phyloP scores from a whole-genome alignment of 2,113 vertebrate genomes.

The Numenius arquata region DNA sequence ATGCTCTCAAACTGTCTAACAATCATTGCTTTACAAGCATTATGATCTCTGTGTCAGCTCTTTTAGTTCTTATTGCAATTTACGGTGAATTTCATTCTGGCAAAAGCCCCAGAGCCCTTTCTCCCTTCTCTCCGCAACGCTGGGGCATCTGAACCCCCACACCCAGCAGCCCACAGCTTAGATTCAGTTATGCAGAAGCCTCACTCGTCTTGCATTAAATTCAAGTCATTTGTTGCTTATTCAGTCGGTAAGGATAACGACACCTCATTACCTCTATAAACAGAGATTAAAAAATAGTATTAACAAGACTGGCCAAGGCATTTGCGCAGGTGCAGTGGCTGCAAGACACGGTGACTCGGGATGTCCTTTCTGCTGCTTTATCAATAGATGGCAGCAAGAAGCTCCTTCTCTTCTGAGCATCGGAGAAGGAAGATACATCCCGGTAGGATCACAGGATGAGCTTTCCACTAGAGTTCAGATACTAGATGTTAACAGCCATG shows the following conservation, averaged over 20 bases:
- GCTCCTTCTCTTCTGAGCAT: not conserved
- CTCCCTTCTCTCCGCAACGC: not conserved
- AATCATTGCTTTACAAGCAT: not conserved
- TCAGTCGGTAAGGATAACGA: accelerated
- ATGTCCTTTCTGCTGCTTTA: not conserved
- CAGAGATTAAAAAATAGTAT: accelerated
- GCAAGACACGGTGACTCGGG: accelerated
- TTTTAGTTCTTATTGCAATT: not conserved
- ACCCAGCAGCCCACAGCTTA: accelerated
- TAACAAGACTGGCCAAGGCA: accelerated
- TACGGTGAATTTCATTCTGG: not conserved
- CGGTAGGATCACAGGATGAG: accelerated
- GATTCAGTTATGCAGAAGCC: not conserved
- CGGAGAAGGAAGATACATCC: not conserved
- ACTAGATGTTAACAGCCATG: accelerated
- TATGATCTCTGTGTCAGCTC: not conserved
- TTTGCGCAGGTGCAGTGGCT: no score
- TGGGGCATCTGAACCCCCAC: not conserved
- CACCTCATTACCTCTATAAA: no score
- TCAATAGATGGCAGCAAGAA: slow-evolving; percentile 65
- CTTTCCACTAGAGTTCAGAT: not conserved
- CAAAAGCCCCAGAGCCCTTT: not conserved
- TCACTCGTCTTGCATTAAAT: accelerated
- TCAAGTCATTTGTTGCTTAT: not conserved
- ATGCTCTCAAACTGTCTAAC: not conserved